Base-by-base conservation (phyloP, 1,140 invertebrate species). In the Drosophila orena region DNA sequence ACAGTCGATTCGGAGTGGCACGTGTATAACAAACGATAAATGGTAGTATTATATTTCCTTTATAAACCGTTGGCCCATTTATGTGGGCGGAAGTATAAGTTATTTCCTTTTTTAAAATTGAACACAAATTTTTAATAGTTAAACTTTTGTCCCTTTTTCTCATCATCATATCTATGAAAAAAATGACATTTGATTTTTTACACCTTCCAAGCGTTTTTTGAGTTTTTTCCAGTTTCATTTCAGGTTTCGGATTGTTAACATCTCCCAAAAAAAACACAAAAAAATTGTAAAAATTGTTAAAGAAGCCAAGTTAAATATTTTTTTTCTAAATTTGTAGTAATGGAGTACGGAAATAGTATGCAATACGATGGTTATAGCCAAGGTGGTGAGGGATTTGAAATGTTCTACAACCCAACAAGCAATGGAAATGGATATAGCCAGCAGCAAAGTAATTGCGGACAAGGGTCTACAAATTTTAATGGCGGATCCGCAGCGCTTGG, bases 281-380 rank as follows among this genome's bases (percentile, higher is more conserved):
- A 30, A 37, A 1, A 14, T 17, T 17, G 0, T 17, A n/a, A 83
- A 83, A 69, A 50, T 59, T 35, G 14, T 34, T 17, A 15, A 64
- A 76, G 10, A 30, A 8, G 1, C 17, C 0, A 55, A 77, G 77
- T 49, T 68, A 17, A 17, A 42, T 8, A 12, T 24, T 22, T 66
- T 50, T 62, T 38, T 65, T 11, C 12, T 20, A 17, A 11, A 40
- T 12, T 14, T 14, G 4, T 8, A 35, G 34, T 38, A 4, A 83
- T 88, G 84, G 79, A 83, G 27, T 88, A 83, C 11, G 81, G 72
- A 40, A 72, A 75, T 15, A 71, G 74, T 17, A 81, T 58, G 42
- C 79, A 75, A 49, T 86, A 62, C 64, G 75, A 57, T 43, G 8
- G 65, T 2, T 85, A 57, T 4, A 69, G 73, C 11, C 81, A 75